Percentiles rank a stretch among this genome's conserved stretches.
phyloP scores from a whole-genome alignment of 92 coral and sea anemone species.

The Metridium senile region DNA sequence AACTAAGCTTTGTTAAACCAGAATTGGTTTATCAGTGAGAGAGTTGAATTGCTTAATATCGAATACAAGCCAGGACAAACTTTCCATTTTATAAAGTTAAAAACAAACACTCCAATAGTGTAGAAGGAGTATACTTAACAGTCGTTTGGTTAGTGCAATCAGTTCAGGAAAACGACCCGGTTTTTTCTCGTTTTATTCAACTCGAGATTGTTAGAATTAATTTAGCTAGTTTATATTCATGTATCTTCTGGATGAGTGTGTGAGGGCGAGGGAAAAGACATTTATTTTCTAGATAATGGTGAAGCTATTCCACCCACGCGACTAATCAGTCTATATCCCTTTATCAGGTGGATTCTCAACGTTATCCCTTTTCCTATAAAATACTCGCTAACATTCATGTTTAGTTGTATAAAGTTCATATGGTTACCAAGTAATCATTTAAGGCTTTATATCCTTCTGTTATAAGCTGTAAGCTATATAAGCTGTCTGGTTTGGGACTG shows the following conservation, averaged over 20 bases:
- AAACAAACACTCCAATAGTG: not conserved
- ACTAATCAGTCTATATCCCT: not conserved
- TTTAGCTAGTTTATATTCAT: conserved; percentile 4
- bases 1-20: too few species aligned
- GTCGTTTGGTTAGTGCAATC: too few species aligned
- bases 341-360: conserved; percentile 13
- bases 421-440: not conserved
- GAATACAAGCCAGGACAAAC: not conserved
- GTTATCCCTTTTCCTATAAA: not conserved
- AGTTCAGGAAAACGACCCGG: not conserved
- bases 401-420: too few species aligned
- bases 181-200: not conserved
- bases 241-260: not conserved
- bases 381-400: not conserved
- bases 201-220: not conserved
- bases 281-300: conserved; percentile 19
- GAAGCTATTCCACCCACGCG: conserved; percentile 27
- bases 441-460: too few species aligned
- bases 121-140: too few species aligned
- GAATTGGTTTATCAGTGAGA: too few species aligned
- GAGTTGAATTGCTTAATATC: too few species aligned
- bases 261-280: conserved; percentile 26
- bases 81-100: not conserved
- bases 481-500: too few species aligned
- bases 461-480: not conserved